Evolutionary conservation across 2,797 vertebrate genomes (phyloP), one percentile per base, ranked within the genome.

Genomic region (Clarias platycephalus): DNA sequence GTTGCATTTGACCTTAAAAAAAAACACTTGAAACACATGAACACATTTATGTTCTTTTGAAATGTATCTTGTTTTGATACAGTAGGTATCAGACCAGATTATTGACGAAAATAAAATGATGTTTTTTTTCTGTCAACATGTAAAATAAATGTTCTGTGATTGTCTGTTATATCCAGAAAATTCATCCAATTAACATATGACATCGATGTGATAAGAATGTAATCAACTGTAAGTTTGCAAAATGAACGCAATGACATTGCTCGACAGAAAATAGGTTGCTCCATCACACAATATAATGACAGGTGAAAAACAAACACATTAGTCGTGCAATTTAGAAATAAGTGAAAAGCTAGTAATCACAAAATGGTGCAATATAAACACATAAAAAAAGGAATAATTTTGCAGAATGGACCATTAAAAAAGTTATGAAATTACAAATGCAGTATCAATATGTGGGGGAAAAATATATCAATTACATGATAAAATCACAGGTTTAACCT

Each of bases 1-100:
- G 6, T 57, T 44, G 40, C 5, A 44, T 62, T 80, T 80, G 49
- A 83, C 26, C 34, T 34, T 1, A 74, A 80, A 74, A 80, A 74
- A 37, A 28, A 80, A 77, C 28, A 58, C 40, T 40, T 40, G 37
- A 24, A 15, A 31, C 2, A 74, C 15, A 22, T 22, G 28, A 31
- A 31, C 5, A 76, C 22, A 34, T 12, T 58, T 55, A 4, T 18
- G 10, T 77, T 7, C 18, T 5, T n/a, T 10, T 26, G 24, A 1
- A 26, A n/a, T 74, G 44, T 6, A 3, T 16, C 53, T 74, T 53
- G 12, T 44, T 72, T 74, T 7, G 16, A 55, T 2, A 37, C 34
- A 37, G 34, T 37, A n/a, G 22, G n/a, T n/a, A 71, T 24, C 20
- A 71, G 68, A 24, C 4, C 37, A 12, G 18, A 31, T 0, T 26